Percentiles rank a stretch among this genome's conserved stretches.
Conservation (phyloP, 2,888 invertebrate species). For the Oasisia sp. region DNA sequence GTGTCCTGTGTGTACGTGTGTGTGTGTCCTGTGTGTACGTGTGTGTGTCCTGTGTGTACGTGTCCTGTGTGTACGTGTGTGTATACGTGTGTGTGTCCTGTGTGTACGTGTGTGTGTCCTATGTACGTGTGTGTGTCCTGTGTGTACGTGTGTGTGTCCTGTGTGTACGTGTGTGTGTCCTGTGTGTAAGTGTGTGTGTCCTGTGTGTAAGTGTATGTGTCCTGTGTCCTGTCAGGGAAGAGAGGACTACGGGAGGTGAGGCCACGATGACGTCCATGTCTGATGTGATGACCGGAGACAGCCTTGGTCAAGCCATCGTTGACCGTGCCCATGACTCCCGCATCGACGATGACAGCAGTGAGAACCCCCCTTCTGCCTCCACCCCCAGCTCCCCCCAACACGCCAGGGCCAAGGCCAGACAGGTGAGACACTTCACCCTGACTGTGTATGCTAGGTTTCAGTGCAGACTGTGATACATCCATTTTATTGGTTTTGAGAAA, state of each 20-base stretch:
- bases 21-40: too few species aligned
- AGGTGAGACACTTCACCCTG: background rate
- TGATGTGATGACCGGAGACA: slow-evolving; percentile 17
- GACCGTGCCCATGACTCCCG: slow-evolving; percentile 14
- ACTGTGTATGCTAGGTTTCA: background rate
- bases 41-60: too few species aligned
- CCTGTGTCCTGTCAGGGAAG: background rate
- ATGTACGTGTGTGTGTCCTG: too few species aligned
- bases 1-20: too few species aligned
- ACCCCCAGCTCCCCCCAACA: background rate
- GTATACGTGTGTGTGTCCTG: too few species aligned
- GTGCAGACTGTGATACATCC: background rate
- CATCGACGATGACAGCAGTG: background rate
- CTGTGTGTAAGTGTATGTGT: too few species aligned
- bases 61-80: too few species aligned
- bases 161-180: too few species aligned
- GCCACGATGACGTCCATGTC: slow-evolving; percentile 22
- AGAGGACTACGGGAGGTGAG: background rate
- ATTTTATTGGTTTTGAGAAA: background rate
- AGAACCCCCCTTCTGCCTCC: background rate
- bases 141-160: too few species aligned
- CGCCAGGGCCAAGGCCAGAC: background rate
- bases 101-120: too few species aligned
- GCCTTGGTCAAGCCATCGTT: slow-evolving; percentile 27
- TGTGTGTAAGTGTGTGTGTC: too few species aligned